phyloP scores from a whole-genome alignment of 2,797 vertebrate genomes.

The Mastacembelus armatus region DNA sequence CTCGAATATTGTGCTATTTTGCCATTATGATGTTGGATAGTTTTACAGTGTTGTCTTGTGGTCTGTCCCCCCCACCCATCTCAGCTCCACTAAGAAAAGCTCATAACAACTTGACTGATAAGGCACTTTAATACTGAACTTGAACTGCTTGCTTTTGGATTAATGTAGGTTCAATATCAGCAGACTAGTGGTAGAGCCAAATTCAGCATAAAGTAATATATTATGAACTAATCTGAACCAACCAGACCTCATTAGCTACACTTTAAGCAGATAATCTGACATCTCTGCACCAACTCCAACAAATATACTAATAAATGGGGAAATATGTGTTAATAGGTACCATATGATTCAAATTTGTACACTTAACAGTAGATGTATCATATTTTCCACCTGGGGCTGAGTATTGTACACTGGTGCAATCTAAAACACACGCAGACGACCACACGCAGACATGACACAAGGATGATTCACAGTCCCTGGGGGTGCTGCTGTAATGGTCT shows the following conservation, averaged over 20 bases:
- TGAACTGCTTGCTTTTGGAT: constrained; percentile 1
- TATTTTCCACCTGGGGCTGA: constrained; percentile 54
- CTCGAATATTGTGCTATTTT: constrained; percentile 7
- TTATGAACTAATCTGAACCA: constrained; percentile 14
- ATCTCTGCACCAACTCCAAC: constrained; percentile 24
- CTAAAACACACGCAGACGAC: constrained; percentile 59
- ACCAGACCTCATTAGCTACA: neutral
- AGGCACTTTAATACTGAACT: constrained; percentile 8
- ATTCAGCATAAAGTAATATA: constrained; percentile 6
- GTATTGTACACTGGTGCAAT: constrained; percentile 34
- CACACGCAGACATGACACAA: constrained; percentile 73
- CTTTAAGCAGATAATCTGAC: constrained; percentile 25
- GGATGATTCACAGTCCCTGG: constrained; percentile 67
- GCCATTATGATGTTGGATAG: neutral
- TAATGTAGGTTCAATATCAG: constrained; percentile 18
- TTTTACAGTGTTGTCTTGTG: constrained; percentile 2
- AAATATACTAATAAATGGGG: neutral
- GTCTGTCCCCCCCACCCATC: constrained; percentile 29
- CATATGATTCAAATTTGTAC: constrained; percentile 19
- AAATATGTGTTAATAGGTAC: constrained; percentile 14
- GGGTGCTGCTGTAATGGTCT: constrained; percentile 63
- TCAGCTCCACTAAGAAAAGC: neutral
- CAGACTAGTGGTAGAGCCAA: constrained; percentile 8
- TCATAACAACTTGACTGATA: constrained; percentile 28
- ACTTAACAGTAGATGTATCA: constrained; percentile 30